Evolutionary conservation across 2,797 vertebrate species (phyloP).

Genomic region (Enteromius argenteus): DNA sequence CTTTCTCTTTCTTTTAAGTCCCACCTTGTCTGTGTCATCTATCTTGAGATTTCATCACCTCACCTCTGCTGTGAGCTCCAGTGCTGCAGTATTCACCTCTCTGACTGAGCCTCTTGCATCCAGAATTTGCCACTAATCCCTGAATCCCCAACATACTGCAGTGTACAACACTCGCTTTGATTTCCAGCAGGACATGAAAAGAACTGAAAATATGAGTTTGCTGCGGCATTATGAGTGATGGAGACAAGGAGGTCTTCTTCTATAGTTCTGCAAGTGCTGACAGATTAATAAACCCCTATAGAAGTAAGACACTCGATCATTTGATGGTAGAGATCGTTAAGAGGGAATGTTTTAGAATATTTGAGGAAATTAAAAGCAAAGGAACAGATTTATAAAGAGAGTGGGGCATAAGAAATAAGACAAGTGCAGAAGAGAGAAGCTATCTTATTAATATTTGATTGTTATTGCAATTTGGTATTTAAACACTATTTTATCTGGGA

Average conservation of each 20-base stretch:
- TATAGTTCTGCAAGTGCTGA: neutral
- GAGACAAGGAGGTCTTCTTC: slow-evolving; percentile 15
- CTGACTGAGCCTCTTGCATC: slow-evolving; percentile 35
- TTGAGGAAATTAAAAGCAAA: slow-evolving; percentile 15
- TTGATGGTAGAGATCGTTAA: neutral
- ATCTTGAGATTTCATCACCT: slow-evolving; percentile 39
- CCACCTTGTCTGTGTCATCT: slow-evolving; percentile 29
- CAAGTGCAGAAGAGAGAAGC: neutral
- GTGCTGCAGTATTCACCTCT: slow-evolving; percentile 38
- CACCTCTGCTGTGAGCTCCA: slow-evolving; percentile 35
- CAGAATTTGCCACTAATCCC: slow-evolving; percentile 41
- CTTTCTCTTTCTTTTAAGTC: slow-evolving; percentile 9
- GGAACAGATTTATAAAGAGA: slow-evolving; percentile 4
- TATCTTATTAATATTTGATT: slow-evolving; percentile 15
- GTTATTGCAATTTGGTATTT: neutral
- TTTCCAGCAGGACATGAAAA: slow-evolving; percentile 46
- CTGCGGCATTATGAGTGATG: slow-evolving; percentile 22
- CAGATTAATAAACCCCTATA: slow-evolving; percentile 28
- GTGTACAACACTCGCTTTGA: slow-evolving; percentile 36
- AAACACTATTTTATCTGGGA: slow-evolving; percentile 1
- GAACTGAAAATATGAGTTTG: slow-evolving; percentile 31
- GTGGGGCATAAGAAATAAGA: neutral
- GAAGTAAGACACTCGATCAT: slow-evolving; percentile 29
- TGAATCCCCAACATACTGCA: slow-evolving; percentile 31
- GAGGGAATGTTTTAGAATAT: slow-evolving; percentile 5